Percentiles rank a stretch among this genome's conserved stretches.
Evolutionary conservation across 2,797 vertebrate genomes (phyloP).

Genomic region (Synaphobranchus kaupii): DNA sequence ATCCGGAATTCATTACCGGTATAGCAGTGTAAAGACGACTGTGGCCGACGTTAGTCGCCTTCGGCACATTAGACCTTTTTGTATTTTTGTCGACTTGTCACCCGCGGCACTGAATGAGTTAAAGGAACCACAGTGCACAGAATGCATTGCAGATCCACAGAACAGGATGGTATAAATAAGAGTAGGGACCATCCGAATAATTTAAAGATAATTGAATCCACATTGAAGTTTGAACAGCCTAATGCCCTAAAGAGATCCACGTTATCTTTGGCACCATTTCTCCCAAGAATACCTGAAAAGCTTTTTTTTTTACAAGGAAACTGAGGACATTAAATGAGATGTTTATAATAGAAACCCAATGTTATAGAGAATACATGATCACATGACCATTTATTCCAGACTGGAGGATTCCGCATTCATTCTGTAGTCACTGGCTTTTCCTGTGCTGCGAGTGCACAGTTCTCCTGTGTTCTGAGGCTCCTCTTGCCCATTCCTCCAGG

Average conservation of each 20-base stretch:
- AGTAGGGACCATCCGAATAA: neutral
- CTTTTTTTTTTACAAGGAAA: too few relatives aligned
- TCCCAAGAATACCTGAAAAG: neutral
- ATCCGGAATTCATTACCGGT: too few relatives aligned
- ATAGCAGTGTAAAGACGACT: too few relatives aligned
- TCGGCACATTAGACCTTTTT: too few relatives aligned
- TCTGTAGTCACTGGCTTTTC: neutral
- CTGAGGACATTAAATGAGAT: neutral
- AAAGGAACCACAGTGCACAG: neutral
- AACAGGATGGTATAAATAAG: neutral
- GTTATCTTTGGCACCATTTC: neutral
- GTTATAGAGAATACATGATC: neutral
- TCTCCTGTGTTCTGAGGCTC: neutral
- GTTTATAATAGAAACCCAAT: neutral
- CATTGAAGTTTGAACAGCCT: neutral
- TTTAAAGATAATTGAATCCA: neutral
- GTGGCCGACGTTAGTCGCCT: too few relatives aligned
- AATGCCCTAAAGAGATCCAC: neutral
- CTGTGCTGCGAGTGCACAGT: neutral
- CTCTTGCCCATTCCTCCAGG: constrained; percentile 63
- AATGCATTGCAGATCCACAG: neutral
- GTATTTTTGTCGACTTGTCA: too few relatives aligned
- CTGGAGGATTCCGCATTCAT: neutral
- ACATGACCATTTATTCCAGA: neutral
- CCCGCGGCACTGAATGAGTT: too few relatives aligned